Evolutionary conservation across 1,140 invertebrate species (phyloP).

Genomic region (Drosophila ohnishii): DNA sequence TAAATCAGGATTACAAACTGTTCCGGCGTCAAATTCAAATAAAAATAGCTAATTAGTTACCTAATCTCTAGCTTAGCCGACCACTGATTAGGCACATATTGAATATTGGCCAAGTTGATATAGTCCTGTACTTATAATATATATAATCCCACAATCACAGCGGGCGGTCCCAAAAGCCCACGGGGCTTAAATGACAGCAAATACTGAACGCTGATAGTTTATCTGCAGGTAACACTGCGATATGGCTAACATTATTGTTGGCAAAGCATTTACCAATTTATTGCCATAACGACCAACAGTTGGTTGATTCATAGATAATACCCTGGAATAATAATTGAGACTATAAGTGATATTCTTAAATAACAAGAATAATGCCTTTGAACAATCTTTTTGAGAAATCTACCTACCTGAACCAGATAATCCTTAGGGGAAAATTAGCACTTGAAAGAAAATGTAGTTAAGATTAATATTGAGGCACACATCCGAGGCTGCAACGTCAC

Average conservation of each 20-base stretch:
- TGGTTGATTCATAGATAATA: not conserved
- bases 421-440: slow-evolving; percentile 3
- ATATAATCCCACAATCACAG: slow-evolving; percentile 45
- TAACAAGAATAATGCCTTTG: not conserved
- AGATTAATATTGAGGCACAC: slow-evolving; percentile 43
- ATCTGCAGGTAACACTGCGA: slow-evolving; percentile 17
- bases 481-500: slow-evolving; percentile 49
- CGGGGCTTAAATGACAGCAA: slow-evolving; percentile 21
- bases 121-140: not conserved
- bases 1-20: slow-evolving; percentile 39
- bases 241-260: slow-evolving; percentile 3
- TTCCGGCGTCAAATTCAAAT: slow-evolving; percentile 28
- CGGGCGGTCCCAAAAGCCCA: slow-evolving; percentile 25
- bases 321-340: not conserved
- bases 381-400: not conserved
- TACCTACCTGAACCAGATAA: not conserved
- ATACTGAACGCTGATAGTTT: slow-evolving; percentile 51
- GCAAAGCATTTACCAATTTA: slow-evolving; percentile 42
- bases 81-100: slow-evolving; percentile 22
- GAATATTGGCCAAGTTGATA: slow-evolving; percentile 19
- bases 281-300: slow-evolving; percentile 3
- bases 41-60: slow-evolving; percentile 26
- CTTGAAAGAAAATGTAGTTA: slow-evolving; percentile 7
- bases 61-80: slow-evolving; percentile 30
- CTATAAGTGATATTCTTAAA: not conserved